Conservation (phyloP, 2,888 invertebrate genomes). For the Amphipyra tragopoginis region DNA sequence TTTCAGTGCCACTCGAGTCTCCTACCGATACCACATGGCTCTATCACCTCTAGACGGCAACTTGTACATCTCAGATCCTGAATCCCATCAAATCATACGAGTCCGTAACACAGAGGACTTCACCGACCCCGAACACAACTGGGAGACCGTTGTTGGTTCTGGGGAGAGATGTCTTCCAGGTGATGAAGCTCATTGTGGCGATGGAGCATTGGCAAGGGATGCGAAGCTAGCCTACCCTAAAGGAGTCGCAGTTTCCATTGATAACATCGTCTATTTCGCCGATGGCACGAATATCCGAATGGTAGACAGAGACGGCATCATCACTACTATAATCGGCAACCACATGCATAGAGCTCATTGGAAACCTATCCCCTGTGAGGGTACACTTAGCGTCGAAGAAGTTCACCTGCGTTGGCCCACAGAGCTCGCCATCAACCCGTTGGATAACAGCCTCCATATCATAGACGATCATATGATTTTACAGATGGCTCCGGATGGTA, state of each 20-base stretch:
- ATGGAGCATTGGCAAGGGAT: constrained; percentile 97
- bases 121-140: constrained; percentile 96
- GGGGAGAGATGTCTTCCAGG: constrained; percentile 98
- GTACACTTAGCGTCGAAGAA: constrained; percentile 97
- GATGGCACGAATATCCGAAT: constrained; percentile 98
- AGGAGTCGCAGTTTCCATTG: constrained; percentile 97
- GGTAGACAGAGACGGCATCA: constrained; percentile 97
- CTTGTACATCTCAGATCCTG: constrained; percentile 98
- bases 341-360: constrained; percentile 98
- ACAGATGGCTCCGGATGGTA: constrained; percentile 96
- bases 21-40: constrained; percentile 99
- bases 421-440: constrained; percentile 97
- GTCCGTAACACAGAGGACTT: constrained; percentile 95
- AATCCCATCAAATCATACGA: constrained; percentile 97
- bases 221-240: constrained; percentile 99
- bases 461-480: constrained; percentile 99
- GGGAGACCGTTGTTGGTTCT: constrained; percentile 98
- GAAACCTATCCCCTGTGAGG: constrained; percentile 98
- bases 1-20: constrained; percentile 96
- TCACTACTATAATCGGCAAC: constrained; percentile 97
- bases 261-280: constrained; percentile 97
- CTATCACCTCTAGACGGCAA: constrained; percentile 98
- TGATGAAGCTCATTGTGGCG: constrained; percentile 98
- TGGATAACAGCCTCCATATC: constrained; percentile 98
- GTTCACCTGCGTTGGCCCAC: constrained; percentile 99